These are phyloP conservation scores for Zaprionus nigranus DNA, from an alignment of 1,140 invertebrate genomes.

Conservation along the genomic window DNA sequence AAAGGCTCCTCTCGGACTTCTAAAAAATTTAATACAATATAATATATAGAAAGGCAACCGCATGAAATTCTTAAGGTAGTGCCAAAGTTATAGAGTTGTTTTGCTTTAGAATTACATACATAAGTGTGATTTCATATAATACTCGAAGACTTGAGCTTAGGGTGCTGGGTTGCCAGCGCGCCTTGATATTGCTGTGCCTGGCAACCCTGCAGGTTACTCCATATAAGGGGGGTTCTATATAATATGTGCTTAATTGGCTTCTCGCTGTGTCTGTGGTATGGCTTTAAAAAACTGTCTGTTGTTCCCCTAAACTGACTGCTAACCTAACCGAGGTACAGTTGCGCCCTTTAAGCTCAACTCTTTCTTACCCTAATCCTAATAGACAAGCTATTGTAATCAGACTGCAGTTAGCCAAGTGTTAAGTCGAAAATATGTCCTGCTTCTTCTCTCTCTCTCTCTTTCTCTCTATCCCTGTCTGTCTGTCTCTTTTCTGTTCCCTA, in stretches of 20 bases:
- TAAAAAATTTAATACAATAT: slow-evolving; percentile 29
- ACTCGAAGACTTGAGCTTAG: slow-evolving; percentile 38
- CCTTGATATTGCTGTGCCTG: not conserved
- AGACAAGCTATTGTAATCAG: slow-evolving; percentile 59
- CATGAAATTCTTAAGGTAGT: slow-evolving; percentile 47
- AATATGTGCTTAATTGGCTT: slow-evolving; percentile 26
- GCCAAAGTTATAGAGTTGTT: slow-evolving; percentile 24
- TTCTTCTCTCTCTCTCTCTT: not conserved
- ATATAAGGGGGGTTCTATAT: slow-evolving; percentile 19
- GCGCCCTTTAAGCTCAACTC: slow-evolving; percentile 61
- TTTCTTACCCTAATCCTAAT: slow-evolving; percentile 51
- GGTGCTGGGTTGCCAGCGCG: not conserved
- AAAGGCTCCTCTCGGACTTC: slow-evolving; percentile 31
- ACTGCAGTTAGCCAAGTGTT: slow-evolving; percentile 52
- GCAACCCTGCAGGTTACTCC: slow-evolving; percentile 10
- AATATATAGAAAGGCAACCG: slow-evolving; percentile 51
- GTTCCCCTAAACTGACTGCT: not conserved
- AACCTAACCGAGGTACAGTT: slow-evolving; percentile 36
- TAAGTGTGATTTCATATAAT: slow-evolving; percentile 36
- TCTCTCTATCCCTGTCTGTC: slow-evolving; percentile 21
- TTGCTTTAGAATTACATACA: slow-evolving; percentile 19
- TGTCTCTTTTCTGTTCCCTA: slow-evolving; percentile 6
- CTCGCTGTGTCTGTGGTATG: slow-evolving; percentile 38
- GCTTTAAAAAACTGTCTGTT: slow-evolving; percentile 65
- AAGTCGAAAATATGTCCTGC: slow-evolving; percentile 66